These are phyloP conservation scores for Chionoecetes opilio DNA, from an alignment of 1,140 invertebrate species.

Conservation along the genomic window DNA sequence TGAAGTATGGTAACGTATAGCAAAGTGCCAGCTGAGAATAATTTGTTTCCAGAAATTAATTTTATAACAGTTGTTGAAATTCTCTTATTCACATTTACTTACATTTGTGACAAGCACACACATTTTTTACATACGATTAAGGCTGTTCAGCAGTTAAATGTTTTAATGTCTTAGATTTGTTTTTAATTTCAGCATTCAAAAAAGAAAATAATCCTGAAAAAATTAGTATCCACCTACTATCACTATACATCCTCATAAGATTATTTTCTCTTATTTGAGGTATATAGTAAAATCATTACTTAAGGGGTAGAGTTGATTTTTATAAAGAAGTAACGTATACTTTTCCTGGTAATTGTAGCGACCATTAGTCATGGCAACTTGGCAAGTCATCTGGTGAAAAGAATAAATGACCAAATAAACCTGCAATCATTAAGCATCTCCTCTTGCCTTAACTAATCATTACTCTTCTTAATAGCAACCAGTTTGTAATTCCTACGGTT, in stretches of 20 bases:
- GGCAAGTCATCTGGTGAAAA: not conserved
- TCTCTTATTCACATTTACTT: not conserved
- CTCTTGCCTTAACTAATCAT: not conserved
- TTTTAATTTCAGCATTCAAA: too few species aligned
- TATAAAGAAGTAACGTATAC: not conserved
- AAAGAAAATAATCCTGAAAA: too few species aligned
- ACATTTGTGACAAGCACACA: not conserved
- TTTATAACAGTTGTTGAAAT: slow-evolving; percentile 1
- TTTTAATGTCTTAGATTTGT: too few species aligned
- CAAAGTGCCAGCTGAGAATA: not conserved
- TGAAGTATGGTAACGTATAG: not conserved
- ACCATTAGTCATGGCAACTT: not conserved
- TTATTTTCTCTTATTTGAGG: too few species aligned
- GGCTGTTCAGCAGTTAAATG: not conserved
- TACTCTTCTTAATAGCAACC: not conserved
- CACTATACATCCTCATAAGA: too few species aligned
- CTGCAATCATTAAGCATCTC: not conserved
- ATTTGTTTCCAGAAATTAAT: not conserved
- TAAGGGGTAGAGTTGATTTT: not conserved
- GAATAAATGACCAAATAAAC: not conserved
- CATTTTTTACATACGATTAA: not conserved
- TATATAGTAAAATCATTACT: too few species aligned
- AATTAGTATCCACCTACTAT: too few species aligned
- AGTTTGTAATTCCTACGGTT: not conserved
- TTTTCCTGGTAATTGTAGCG: not conserved